Evolutionary conservation across 1,140 invertebrate species (phyloP).

Genomic region (Aphidius gifuensis): DNA sequence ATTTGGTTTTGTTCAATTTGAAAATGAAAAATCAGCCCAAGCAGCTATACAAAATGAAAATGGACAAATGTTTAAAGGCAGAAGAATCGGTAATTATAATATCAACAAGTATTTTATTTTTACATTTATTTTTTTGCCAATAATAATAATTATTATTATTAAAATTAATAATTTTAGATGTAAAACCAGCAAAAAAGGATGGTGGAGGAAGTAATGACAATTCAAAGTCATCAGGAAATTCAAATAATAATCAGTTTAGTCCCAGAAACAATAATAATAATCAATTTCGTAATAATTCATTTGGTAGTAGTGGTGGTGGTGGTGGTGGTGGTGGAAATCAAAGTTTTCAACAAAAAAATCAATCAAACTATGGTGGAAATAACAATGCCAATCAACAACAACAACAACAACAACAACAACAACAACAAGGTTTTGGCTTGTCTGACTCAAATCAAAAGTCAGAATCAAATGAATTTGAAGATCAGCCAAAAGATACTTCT

Average conservation of each 20-base stretch:
- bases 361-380: constrained; percentile 1
- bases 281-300: neutral
- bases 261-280: neutral
- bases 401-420: constrained; percentile 1
- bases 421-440: neutral
- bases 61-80: constrained; percentile 68
- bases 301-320: neutral
- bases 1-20: constrained; percentile 85
- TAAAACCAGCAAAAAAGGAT: constrained; percentile 58
- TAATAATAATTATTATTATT: neutral
- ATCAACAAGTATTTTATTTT: neutral
- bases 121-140: too few relatives aligned
- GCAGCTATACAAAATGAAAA: constrained; percentile 69
- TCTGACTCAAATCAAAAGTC: too few relatives aligned
- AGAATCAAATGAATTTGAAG: too few relatives aligned
- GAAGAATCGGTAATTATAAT: constrained; percentile 49
- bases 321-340: constrained; percentile 24
- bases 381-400: constrained; percentile 5
- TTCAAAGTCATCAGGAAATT: constrained; percentile 18
- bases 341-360: constrained; percentile 16
- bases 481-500: too few relatives aligned
- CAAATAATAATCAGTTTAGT: neutral
- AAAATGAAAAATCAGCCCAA: constrained; percentile 68
- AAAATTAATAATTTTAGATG: constrained; percentile 40
- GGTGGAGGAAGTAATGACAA: neutral